Conservation (phyloP, 2,888 invertebrate genomes). For the Schrankia costaestrigalis region DNA sequence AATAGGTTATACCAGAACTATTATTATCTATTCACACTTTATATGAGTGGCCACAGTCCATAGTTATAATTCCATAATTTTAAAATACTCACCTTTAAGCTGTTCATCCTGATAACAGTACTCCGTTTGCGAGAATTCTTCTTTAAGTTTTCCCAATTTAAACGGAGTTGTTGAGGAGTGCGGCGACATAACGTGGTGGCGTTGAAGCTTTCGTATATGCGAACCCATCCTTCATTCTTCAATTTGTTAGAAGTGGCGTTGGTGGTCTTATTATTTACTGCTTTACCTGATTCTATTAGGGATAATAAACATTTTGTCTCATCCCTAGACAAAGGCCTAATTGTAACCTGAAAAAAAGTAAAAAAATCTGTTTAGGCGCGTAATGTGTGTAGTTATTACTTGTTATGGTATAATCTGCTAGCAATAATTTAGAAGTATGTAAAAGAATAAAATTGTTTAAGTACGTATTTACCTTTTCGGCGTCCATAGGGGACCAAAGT, state of each 20-base stretch:
- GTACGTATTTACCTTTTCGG: background rate
- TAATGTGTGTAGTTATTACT: no score
- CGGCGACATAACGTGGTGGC: background rate
- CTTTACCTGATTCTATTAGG: background rate
- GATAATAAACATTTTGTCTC: background rate
- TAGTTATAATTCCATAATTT: background rate
- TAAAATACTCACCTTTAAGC: background rate
- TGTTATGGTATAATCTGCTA: background rate
- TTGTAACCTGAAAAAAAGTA: background rate
- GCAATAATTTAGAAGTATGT: background rate
- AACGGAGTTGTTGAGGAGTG: background rate
- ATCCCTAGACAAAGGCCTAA: background rate
- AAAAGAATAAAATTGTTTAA: background rate
- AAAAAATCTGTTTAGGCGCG: background rate
- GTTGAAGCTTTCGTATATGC: background rate
- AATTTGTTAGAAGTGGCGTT: no score
- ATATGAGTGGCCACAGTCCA: no score
- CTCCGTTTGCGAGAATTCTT: background rate
- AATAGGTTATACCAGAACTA: background rate
- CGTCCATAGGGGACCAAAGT: no score
- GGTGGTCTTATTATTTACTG: no score
- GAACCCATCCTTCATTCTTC: no score
- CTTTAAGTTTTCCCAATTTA: background rate
- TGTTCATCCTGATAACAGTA: background rate
- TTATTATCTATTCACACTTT: no score